Conservation (phyloP, 2,888 invertebrate genomes). For the Anarsia innoxiella region DNA sequence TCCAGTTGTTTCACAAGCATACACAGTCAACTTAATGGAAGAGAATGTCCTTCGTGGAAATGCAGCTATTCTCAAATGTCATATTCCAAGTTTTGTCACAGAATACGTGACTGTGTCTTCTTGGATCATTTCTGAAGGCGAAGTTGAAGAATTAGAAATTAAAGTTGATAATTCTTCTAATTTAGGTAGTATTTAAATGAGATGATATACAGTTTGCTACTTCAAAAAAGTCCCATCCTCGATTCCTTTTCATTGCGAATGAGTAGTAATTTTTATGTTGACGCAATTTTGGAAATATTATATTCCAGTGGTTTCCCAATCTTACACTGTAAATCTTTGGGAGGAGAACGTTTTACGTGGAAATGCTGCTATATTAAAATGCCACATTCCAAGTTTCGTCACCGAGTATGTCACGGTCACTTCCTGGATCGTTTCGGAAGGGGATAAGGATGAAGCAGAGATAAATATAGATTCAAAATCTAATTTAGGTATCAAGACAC, state of each 20-base stretch:
- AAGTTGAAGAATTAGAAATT: conserved; percentile 65
- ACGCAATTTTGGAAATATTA: conserved; percentile 10
- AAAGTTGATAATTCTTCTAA: conserved; percentile 47
- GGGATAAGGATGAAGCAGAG: conserved; percentile 57
- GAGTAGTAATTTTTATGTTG: neutral
- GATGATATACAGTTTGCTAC: too few species aligned
- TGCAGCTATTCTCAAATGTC: conserved; percentile 92
- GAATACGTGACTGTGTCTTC: conserved; percentile 91
- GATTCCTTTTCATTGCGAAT: conserved; percentile 17
- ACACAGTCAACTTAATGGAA: conserved; percentile 93
- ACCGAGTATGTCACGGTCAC: conserved; percentile 91
- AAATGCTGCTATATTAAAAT: conserved; percentile 92
- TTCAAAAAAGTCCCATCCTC: conserved; percentile 12
- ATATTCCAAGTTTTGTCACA: conserved; percentile 94
- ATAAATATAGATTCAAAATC: conserved; percentile 62
- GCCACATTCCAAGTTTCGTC: conserved; percentile 94
- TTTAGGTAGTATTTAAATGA: conserved; percentile 46
- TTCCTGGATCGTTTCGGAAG: conserved; percentile 89
- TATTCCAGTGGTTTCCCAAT: conserved; percentile 90
- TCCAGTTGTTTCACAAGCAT: conserved; percentile 93
- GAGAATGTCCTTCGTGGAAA: conserved; percentile 93
- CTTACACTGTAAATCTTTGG: conserved; percentile 92
- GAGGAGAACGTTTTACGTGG: conserved; percentile 93
- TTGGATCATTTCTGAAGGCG: conserved; percentile 88
- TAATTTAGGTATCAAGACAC: conserved; percentile 49